phyloP scores from a whole-genome alignment of 2,113 vertebrate genomes.

The Oenanthe melanoleuca region DNA sequence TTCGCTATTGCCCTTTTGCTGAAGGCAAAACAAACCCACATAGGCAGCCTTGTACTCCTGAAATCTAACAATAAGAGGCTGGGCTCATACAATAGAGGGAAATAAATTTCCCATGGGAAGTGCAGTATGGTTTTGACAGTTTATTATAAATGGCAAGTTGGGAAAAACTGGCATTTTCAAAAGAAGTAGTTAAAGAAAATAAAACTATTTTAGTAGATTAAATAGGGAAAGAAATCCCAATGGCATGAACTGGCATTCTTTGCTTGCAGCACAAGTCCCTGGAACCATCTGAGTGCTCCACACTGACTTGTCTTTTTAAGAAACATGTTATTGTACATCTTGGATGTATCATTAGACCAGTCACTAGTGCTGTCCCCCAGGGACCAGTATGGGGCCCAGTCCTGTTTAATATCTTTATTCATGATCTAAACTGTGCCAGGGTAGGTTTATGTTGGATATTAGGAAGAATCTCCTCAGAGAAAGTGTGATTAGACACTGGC shows the following conservation, averaged over 20 bases:
- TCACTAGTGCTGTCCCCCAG: neutral
- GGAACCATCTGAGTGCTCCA: neutral
- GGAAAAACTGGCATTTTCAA: neutral
- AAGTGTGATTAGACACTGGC: neutral
- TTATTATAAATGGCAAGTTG: conserved; percentile 15
- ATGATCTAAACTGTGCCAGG: rapidly evolving
- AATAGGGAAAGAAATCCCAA: neutral
- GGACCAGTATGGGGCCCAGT: neutral
- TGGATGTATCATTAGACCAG: neutral
- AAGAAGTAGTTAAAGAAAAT: neutral
- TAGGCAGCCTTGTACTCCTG: neutral
- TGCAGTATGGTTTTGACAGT: neutral
- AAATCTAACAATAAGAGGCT: conserved; percentile 29
- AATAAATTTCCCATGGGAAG: conserved; percentile 35
- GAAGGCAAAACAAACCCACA: conserved; percentile 36
- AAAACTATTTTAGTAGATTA: neutral
- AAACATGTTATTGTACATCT: neutral
- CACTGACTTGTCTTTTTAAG: neutral
- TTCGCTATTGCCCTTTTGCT: neutral
- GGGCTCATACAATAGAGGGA: neutral
- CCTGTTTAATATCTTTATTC: neutral
- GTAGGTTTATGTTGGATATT: neutral
- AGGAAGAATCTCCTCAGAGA: neutral
- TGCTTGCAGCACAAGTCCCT: neutral
- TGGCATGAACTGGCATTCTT: neutral